A percentile compares a stretch with the other conserved stretches of the same genome.
Conservation (phyloP, 2,888 invertebrate genomes). For the Stenodema calcarata region DNA sequence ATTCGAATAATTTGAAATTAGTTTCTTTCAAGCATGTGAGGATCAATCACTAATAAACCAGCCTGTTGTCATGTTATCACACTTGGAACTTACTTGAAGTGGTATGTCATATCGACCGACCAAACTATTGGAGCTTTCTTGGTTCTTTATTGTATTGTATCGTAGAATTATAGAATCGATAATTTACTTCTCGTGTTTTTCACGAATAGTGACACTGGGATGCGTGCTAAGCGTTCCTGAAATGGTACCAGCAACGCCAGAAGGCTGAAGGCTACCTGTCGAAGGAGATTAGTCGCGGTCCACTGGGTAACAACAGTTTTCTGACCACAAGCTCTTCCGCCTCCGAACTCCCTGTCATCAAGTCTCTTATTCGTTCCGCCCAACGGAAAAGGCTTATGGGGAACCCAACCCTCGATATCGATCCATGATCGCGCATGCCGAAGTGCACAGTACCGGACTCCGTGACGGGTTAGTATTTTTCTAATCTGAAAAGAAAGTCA, state of each 20-base stretch:
- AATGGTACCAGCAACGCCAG: background rate
- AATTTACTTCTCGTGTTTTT: too few species aligned
- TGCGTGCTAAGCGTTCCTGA: background rate
- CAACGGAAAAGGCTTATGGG: background rate
- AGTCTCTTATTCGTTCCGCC: background rate
- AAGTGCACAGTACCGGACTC: background rate
- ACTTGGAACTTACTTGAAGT: too few species aligned
- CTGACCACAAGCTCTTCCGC: slow-evolving; percentile 8
- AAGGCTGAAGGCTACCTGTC: background rate
- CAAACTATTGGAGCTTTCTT: too few species aligned
- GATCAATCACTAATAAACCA: too few species aligned
- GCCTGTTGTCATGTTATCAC: too few species aligned
- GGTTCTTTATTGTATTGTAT: too few species aligned
- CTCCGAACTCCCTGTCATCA: background rate
- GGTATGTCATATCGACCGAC: too few species aligned
- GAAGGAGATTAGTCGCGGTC: background rate
- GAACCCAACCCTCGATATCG: background rate
- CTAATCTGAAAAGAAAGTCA: background rate
- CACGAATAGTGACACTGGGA: background rate
- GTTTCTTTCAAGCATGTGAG: too few species aligned
- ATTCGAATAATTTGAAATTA: too few species aligned
- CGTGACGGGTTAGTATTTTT: slow-evolving; percentile 8
- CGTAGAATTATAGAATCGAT: too few species aligned
- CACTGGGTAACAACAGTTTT: background rate
- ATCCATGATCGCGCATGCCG: slow-evolving; percentile 7